Conservation (phyloP, 2,113 vertebrate genomes). For the Daubentonia madagascariensis region DNA sequence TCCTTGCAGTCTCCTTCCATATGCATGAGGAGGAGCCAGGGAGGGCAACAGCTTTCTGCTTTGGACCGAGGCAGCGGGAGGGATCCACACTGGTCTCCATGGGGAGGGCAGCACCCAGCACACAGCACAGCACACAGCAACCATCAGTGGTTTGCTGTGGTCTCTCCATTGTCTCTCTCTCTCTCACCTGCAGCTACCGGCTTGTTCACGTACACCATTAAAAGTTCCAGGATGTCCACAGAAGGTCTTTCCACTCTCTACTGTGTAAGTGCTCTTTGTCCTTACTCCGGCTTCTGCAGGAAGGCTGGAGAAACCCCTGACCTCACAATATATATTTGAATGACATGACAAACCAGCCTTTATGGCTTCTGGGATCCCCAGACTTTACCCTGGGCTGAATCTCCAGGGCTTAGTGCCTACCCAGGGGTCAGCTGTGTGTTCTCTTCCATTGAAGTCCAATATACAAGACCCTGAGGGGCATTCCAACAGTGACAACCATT, state of each 20-base stretch:
- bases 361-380: not conserved
- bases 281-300: not conserved
- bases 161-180: not conserved
- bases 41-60: not conserved
- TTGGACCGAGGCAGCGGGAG: not conserved
- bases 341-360: not conserved
- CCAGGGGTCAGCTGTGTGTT: not conserved
- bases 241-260: slow-evolving; percentile 9
- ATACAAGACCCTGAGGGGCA: not conserved
- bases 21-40: not conserved
- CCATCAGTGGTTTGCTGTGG: fast-evolving
- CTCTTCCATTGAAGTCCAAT: not conserved
- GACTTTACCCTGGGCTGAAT: not conserved
- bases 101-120: not conserved
- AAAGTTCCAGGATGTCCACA: not conserved
- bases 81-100: not conserved
- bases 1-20: not conserved
- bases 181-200: slow-evolving; percentile 36
- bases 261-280: slow-evolving; percentile 57
- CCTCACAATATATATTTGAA: not conserved
- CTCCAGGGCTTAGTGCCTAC: not conserved
- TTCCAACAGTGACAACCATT: not conserved
- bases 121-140: not conserved
- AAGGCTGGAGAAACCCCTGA: not conserved
- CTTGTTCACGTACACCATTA: slow-evolving; percentile 17